Percentiles rank a stretch among this genome's conserved stretches.
Evolutionary conservation across 2,888 invertebrate genomes (phyloP).

Genomic region (Diaperis boleti): DNA sequence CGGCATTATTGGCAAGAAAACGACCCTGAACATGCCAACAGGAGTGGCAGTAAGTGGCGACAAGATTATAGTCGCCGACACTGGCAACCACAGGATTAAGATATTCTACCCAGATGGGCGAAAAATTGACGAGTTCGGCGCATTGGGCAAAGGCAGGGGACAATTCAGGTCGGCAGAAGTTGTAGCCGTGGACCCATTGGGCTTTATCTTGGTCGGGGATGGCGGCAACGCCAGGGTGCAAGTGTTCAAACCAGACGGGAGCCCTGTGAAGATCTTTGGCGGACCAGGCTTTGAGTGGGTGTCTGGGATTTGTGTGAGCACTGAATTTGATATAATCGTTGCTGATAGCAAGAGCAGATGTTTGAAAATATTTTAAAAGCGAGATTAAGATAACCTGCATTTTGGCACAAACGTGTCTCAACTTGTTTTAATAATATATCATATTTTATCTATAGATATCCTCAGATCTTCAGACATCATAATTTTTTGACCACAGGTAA

Average conservation of each 20-base stretch:
- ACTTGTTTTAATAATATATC: too few species aligned
- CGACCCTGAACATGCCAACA: constrained; percentile 76
- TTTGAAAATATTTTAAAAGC: constrained; percentile 66
- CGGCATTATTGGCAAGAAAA: constrained; percentile 66
- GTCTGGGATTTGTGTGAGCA: constrained; percentile 74
- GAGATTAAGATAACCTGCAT: too few species aligned
- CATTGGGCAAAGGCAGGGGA: constrained; percentile 75
- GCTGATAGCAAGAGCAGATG: constrained; percentile 73
- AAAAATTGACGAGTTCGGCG: constrained; percentile 74
- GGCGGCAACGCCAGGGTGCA: constrained; percentile 83
- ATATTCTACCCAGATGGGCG: constrained; percentile 70
- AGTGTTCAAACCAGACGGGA: constrained; percentile 79
- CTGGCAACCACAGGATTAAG: constrained; percentile 79
- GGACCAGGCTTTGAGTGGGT: constrained; percentile 74
- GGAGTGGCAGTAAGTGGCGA: constrained; percentile 74
- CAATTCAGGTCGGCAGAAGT: constrained; percentile 82
- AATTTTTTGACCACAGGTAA: too few species aligned
- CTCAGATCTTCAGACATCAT: too few species aligned
- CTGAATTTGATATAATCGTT: constrained; percentile 72
- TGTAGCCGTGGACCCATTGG: constrained; percentile 77
- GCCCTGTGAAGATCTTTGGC: constrained; percentile 76
- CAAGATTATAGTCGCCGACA: constrained; percentile 73
- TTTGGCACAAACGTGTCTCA: too few species aligned
- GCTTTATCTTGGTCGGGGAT: constrained; percentile 83
- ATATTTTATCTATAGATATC: too few species aligned